A percentile compares a stretch with the other conserved stretches of the same genome.
phyloP scores from a whole-genome alignment of 2,888 invertebrate species.

The Gryllus longicercus region DNA sequence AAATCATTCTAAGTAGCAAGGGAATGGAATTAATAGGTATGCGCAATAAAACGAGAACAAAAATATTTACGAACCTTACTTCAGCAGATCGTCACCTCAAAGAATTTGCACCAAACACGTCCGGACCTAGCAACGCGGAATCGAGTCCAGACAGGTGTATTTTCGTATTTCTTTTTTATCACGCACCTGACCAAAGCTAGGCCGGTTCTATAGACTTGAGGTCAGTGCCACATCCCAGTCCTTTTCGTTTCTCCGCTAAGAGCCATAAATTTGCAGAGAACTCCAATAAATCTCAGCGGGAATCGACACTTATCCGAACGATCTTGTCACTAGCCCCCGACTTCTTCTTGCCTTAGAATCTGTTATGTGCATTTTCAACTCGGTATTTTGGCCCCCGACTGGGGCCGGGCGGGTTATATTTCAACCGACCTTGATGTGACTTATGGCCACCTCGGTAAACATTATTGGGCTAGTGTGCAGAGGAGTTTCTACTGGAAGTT shows the following conservation, averaged over 20 bases:
- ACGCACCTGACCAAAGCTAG: background rate
- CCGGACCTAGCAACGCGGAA: no score
- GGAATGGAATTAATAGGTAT: no score
- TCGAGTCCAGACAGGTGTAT: no score
- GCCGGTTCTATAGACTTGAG: background rate
- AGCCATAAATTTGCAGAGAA: background rate
- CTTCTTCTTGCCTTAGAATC: conserved; percentile 1
- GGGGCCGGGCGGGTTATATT: background rate
- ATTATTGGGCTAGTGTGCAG: background rate
- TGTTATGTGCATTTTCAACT: conserved; percentile 17
- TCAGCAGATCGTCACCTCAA: no score
- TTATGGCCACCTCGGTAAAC: background rate
- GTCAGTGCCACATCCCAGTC: background rate
- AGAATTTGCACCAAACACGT: no score
- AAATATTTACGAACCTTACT: no score
- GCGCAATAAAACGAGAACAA: no score
- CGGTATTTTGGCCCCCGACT: conserved; percentile 17
- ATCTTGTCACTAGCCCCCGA: background rate
- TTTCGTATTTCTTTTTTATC: background rate
- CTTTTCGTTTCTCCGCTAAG: conserved; percentile 4
- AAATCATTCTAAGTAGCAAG: no score
- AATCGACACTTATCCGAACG: background rate
- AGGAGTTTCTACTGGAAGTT: background rate
- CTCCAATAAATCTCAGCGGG: background rate
- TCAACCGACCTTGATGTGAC: conserved; percentile 11